Conservation (phyloP, 2,113 vertebrate species). For the Sialia sialis region DNA sequence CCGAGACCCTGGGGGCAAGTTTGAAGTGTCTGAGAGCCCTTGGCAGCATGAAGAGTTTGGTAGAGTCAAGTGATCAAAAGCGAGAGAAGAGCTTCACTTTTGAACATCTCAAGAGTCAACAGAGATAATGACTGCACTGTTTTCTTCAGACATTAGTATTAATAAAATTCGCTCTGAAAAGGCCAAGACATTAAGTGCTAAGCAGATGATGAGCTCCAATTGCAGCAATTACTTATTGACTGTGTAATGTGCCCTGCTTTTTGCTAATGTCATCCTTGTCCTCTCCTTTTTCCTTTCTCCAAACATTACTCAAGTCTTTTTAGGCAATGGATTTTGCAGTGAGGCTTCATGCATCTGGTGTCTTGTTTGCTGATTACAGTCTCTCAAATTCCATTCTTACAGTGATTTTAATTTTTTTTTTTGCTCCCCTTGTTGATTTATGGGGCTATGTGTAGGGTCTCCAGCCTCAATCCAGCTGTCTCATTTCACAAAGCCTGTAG, state of each 20-base stretch:
- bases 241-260: background rate
- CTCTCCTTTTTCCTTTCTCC: background rate
- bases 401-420: background rate
- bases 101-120: background rate
- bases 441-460: background rate
- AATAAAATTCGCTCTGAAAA: slow-evolving; percentile 42
- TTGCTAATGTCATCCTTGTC: background rate
- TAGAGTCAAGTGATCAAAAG: background rate
- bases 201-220: slow-evolving; percentile 48
- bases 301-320: background rate
- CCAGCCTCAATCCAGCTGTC: background rate
- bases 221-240: slow-evolving; percentile 43
- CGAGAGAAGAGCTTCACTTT: background rate
- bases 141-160: slow-evolving; percentile 13
- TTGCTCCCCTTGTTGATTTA: background rate
- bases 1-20: background rate
- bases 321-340: background rate
- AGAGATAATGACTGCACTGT: background rate
- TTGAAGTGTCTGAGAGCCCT: background rate
- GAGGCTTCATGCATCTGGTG: background rate
- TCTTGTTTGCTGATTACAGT: background rate
- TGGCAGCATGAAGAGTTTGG: background rate
- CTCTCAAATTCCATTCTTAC: background rate
- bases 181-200: slow-evolving; percentile 27
- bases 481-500: background rate